These are phyloP conservation scores for Thripadectes ignobilis DNA, from an alignment of 2,797 vertebrate genomes.

Conservation along the genomic window DNA sequence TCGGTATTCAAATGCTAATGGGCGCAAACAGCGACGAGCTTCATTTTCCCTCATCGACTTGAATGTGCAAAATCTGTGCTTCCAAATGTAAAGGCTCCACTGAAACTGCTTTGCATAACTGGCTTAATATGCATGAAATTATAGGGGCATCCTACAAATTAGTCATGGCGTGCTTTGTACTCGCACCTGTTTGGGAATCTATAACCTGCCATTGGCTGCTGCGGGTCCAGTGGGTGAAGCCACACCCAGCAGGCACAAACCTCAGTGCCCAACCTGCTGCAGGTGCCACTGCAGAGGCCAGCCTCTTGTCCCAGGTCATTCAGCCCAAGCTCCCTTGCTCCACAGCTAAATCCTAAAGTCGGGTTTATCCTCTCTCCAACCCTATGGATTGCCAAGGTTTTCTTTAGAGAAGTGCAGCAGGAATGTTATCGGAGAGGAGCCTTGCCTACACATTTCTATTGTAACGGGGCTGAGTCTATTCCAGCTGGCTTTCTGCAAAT, in stretches of 20 bases:
- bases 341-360: not conserved
- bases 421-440: not conserved
- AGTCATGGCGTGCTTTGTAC: not conserved
- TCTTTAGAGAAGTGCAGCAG: not conserved
- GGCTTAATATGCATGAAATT: slow-evolving; percentile 54
- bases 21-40: not conserved
- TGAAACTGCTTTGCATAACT: slow-evolving; percentile 46
- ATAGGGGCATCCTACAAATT: slow-evolving; percentile 45
- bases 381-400: not conserved
- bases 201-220: not conserved
- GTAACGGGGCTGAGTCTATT: not conserved
- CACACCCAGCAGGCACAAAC: not conserved
- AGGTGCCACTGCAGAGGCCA: not conserved
- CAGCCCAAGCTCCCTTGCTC: not conserved
- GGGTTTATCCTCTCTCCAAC: not conserved
- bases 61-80: slow-evolving; percentile 32
- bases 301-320: not conserved
- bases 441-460: not conserved
- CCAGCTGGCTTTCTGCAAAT: slow-evolving; percentile 38
- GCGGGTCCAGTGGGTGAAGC: not conserved
- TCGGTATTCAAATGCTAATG: slow-evolving; percentile 52
- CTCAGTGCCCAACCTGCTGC: fast-evolving
- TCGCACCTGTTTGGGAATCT: not conserved
- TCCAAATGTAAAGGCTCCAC: slow-evolving; percentile 32
- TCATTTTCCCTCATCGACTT: not conserved